Evolutionary conservation across 2,888 invertebrate genomes (phyloP), one percentile per base, ranked within the genome.

Genomic region (Neria commutata): DNA sequence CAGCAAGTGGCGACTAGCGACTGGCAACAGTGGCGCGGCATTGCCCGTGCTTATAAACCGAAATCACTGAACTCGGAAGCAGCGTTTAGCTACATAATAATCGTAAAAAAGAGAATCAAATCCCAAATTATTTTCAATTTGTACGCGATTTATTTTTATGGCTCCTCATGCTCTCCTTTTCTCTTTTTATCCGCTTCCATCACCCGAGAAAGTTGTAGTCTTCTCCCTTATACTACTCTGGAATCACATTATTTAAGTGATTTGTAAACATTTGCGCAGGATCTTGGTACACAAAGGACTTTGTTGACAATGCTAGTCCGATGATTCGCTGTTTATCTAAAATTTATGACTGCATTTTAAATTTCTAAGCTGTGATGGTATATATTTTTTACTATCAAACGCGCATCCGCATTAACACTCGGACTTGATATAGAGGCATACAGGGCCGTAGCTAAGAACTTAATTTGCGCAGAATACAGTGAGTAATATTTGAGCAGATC

Each of bases 91-190:
- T n/a, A 54, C 66, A 66, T 66, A 71, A 74, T 72, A 73, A 74
- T 73, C 74, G 68, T 73, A 73, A 75, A 75, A 73, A 69, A 66
- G 65, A 73, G 72, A 76, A 77, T 73, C 73, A 76, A 74, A 76
- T 71, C 74, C 62, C 68, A 77, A 76, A 77, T 78, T 74, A 76
- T 74, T 73, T 78, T 77, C 78, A 78, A 77, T 77, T 77, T 77
- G 78, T 78, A 73, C 69, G 74, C 77, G 76, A 77, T 77, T 78
- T 76, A 76, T 66, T 78, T 76, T 76, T 72, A 76, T 76, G 74
- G 72, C 63, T 25, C 19, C 47, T 50, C 29, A 34, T 46, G 29
- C 34, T 51, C 29, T 49, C 40, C 48, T 49, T 45, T 24, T 23
- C 21, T 34, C 46, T 54, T 60, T 52, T 52, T 33, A 50, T 50